Evolutionary conservation across 2,113 vertebrate genomes (phyloP), one percentile per base, ranked within the genome.

Genomic region (Phalacrocorax brasilianus): DNA sequence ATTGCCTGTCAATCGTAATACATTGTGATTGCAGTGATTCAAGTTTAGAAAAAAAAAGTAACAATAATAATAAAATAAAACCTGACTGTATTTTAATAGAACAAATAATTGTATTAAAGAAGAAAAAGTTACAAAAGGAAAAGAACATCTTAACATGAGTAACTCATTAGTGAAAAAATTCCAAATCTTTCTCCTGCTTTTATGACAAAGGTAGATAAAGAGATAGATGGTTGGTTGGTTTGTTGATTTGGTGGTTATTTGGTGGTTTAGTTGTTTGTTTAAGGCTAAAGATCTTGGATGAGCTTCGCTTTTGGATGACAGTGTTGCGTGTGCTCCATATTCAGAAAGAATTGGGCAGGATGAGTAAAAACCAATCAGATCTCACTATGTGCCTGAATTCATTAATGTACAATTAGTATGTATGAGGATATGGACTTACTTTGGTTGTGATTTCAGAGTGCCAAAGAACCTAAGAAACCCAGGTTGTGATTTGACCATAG

Each of bases 221-320:
- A 26, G 14, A 59, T 2, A 35, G 5, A 10, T 1, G 2, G 11
- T 26, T 63, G 17, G 5, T 45, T 45, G 14, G 2, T 45, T 8
- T 0, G 6, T n/a, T 53, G 6, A 5, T 58, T 75, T 30, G 22
- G 47, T 76, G 7, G 1, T 14, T 50, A 12, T 8, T 50, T 50
- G 49, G 11, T 47, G 28, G 53, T 19, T 56, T 21, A 6, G 32
- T 3, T 6, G 6, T 38, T 71, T 58, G 24, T 77, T 77, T 45
- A 50, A 84, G 8, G 6, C 9, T 73, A 16, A 81, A 70, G n/a
- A 76, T 2, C 23, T 63, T 49, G 18, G 10, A 52, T 44, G 23
- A 68, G 1, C 7, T 42, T 70, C 22, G 5, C 2, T 89, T 1
- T 33, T 81, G 12, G 12, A 73, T 32, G 16, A 49, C 14, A 45